These are phyloP conservation scores for Poecile atricapillus DNA, from an alignment of 2,113 vertebrate species.

Conservation along the genomic window DNA sequence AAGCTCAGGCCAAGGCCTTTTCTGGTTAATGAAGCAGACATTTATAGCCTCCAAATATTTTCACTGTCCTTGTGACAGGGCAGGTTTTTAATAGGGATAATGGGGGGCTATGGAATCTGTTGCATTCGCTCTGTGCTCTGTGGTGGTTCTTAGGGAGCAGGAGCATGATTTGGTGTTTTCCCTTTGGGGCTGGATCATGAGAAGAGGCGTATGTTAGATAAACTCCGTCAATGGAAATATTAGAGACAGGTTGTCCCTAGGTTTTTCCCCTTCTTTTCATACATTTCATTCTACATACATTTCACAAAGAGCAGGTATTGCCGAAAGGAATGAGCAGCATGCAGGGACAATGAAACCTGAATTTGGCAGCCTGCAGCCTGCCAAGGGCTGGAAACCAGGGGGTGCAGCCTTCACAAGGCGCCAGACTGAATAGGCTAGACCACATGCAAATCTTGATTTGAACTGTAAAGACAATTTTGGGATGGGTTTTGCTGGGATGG, in stretches of 20 bases:
- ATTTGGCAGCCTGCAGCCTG: not conserved
- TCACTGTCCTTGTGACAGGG: not conserved
- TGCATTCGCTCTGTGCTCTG: not conserved
- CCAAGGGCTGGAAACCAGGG: not conserved
- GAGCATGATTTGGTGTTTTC: not conserved
- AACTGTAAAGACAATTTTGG: not conserved
- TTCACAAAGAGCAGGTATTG: not conserved
- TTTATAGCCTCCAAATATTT: not conserved
- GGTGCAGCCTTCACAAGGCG: not conserved
- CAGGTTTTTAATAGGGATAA: not conserved
- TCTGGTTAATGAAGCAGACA: not conserved
- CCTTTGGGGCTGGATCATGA: not conserved
- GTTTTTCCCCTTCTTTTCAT: slow-evolving; percentile 28
- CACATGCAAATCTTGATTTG: not conserved
- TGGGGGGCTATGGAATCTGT: not conserved
- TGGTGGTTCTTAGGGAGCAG: not conserved
- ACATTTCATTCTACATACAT: not conserved
- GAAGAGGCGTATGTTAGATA: not conserved
- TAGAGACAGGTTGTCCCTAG: not conserved
- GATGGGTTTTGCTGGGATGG: not conserved
- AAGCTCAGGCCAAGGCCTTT: not conserved
- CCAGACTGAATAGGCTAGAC: not conserved
- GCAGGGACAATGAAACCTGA: not conserved
- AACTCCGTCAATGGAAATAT: not conserved
- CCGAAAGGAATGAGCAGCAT: not conserved